Conservation (phyloP, 2,113 vertebrate genomes). For the Apodemus speciosus region DNA sequence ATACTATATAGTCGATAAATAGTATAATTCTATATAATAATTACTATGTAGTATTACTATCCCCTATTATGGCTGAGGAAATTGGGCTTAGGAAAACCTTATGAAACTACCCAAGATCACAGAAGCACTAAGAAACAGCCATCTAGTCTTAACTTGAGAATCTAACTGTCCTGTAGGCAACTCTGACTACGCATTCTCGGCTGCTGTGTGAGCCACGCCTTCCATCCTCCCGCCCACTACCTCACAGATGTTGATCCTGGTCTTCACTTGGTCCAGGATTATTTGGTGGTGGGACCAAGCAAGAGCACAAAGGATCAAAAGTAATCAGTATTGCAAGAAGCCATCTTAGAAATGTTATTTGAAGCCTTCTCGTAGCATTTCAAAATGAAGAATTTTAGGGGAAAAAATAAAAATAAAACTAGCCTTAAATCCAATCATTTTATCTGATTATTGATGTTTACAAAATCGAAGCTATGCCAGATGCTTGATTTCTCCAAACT, state of each 20-base stretch:
- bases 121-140: background rate
- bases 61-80: background rate
- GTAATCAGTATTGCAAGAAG: background rate
- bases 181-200: background rate
- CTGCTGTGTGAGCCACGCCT: background rate
- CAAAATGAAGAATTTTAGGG: background rate
- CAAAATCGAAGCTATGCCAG: conserved; percentile 37
- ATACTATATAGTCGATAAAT: background rate
- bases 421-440: background rate
- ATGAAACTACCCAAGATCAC: background rate
- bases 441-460: conserved; percentile 24
- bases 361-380: background rate
- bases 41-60: background rate
- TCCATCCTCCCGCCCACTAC: background rate
- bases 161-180: background rate
- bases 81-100: background rate
- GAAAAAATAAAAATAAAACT: background rate
- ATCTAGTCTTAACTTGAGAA: background rate
- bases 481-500: background rate
- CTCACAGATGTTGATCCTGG: background rate
- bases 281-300: background rate
- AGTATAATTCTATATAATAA: background rate
- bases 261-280: background rate
- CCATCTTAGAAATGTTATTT: background rate
- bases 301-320: conserved; percentile 16